A percentile compares a stretch with the other conserved stretches of the same genome.
Evolutionary conservation across 2,113 vertebrate genomes (phyloP).

Genomic region (Platycercus adscitus): DNA sequence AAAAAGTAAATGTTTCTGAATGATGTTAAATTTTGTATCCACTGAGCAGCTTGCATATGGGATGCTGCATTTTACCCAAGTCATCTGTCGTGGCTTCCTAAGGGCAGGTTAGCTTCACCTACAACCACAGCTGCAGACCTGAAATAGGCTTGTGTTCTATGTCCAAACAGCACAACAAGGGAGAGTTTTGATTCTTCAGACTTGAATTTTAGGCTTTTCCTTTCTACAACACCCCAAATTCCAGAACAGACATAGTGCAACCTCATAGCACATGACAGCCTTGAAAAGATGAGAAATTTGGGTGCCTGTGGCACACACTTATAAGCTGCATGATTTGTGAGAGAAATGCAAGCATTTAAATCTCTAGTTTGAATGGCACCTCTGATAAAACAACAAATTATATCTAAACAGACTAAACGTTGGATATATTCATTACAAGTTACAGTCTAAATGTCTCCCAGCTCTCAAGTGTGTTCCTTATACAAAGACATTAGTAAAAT

Average conservation of each 20-base stretch:
- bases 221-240: not conserved
- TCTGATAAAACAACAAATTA: not conserved
- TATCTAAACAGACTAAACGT: not conserved
- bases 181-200: not conserved
- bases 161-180: accelerated
- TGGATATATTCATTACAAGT: not conserved
- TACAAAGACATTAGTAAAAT: not conserved
- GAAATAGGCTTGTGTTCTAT: not conserved
- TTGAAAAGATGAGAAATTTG: not conserved
- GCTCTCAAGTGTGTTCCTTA: not conserved
- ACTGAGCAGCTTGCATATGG: accelerated
- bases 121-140: not conserved
- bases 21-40: not conserved
- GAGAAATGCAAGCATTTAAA: not conserved
- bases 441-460: not conserved
- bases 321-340: not conserved
- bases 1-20: not conserved
- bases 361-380: not conserved
- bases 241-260: not conserved
- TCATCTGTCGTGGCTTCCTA: not conserved
- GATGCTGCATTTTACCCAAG: not conserved
- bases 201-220: not conserved
- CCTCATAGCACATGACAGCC: not conserved
- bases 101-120: not conserved
- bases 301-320: not conserved